phyloP scores from a whole-genome alignment of 2,113 vertebrate species.

The chimpanzee (Pan troglodytes) region NHGRI_mPanTro3-v2.1_pri NC_072411.2:142465501-142466000 shows the following conservation, averaged over 20 bases:
- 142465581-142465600: fast-evolving
- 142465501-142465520: neutral
- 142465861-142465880: fast-evolving
- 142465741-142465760: neutral
- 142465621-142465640: neutral
- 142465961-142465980: neutral
- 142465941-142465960: neutral
- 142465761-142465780: neutral
- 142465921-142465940: fast-evolving
- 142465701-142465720: no score
- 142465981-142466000: neutral
- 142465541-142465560: neutral
- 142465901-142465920: fast-evolving
- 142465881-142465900: fast-evolving
- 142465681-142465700: neutral
- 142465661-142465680: fast-evolving
- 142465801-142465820: no score
- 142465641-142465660: neutral
- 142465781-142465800: neutral
- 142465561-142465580: neutral
- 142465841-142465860: fast-evolving
- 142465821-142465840: neutral
- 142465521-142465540: neutral
- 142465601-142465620: neutral
- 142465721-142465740: neutral